These are phyloP conservation scores for Scolopax rusticola DNA, from an alignment of 2,797 vertebrate species.

Conservation along the genomic window DNA sequence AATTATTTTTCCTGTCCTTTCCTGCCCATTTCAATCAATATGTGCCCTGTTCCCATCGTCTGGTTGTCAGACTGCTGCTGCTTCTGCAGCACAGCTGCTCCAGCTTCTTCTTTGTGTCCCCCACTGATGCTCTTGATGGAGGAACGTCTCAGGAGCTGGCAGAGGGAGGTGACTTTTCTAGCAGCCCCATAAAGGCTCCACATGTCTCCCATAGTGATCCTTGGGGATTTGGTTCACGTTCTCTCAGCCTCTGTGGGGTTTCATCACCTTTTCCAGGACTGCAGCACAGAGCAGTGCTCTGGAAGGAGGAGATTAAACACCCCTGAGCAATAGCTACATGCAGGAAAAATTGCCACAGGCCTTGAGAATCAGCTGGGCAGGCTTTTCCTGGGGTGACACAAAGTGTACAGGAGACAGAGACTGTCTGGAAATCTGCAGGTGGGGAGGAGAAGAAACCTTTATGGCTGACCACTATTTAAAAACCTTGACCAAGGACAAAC, in stretches of 20 bases:
- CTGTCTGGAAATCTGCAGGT: not conserved
- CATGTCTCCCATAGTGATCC: too few species aligned
- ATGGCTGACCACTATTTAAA: not conserved
- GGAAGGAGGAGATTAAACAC: not conserved
- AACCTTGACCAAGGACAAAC: not conserved
- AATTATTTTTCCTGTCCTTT: not conserved
- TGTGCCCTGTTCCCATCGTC: accelerated
- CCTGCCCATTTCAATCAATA: not conserved
- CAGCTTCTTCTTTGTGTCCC: not conserved
- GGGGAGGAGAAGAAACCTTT: not conserved
- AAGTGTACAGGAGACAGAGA: not conserved
- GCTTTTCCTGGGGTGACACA: not conserved
- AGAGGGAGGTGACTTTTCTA: not conserved
- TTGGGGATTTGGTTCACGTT: not conserved
- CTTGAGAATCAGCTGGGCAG: not conserved
- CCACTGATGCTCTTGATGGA: too few species aligned
- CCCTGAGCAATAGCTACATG: not conserved
- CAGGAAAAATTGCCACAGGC: not conserved
- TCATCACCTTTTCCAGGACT: not conserved
- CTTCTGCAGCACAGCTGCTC: not conserved
- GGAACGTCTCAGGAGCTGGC: not conserved
- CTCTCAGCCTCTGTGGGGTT: not conserved
- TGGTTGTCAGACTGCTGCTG: not conserved
- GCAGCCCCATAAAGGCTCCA: not conserved
- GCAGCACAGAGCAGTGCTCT: not conserved